phyloP scores from a whole-genome alignment of 2,113 vertebrate genomes.

The Ptyas mucosa region DNA sequence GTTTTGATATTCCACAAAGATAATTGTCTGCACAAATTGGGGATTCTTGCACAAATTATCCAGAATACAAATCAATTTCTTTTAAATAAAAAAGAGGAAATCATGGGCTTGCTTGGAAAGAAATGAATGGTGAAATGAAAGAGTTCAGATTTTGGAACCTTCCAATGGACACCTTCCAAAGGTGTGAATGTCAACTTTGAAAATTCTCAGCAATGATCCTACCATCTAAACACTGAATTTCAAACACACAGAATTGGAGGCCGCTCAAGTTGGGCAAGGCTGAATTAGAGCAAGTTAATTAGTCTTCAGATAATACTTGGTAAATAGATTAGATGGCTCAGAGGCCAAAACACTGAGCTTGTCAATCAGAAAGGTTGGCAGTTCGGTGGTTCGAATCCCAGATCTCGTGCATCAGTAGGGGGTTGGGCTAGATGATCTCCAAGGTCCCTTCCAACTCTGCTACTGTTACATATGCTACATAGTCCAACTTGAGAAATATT shows the following conservation, averaged over 20 bases:
- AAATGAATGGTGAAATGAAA: not conserved
- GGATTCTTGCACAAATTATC: not conserved
- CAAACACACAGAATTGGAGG: not conserved
- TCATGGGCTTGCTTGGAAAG: not conserved
- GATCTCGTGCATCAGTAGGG: too few relatives aligned
- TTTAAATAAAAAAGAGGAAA: not conserved
- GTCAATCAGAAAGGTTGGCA: too few relatives aligned
- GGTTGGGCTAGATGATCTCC: too few relatives aligned
- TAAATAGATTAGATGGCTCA: not conserved
- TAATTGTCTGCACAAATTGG: not conserved
- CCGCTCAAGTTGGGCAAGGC: too few relatives aligned
- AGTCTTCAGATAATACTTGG: not conserved
- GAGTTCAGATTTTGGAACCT: not conserved
- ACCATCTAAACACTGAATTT: not conserved
- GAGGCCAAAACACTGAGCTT: too few relatives aligned
- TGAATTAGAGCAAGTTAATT: not conserved
- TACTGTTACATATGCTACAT: too few relatives aligned
- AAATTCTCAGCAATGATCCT: not conserved
- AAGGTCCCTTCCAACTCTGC: too few relatives aligned
- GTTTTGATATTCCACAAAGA: not conserved
- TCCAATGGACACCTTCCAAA: not conserved
- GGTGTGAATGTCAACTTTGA: not conserved
- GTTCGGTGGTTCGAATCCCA: too few relatives aligned
- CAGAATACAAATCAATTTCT: not conserved
- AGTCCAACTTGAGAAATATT: not conserved